phyloP scores from a whole-genome alignment of 1,140 invertebrate species.

The Drosophila arizonae region DNA sequence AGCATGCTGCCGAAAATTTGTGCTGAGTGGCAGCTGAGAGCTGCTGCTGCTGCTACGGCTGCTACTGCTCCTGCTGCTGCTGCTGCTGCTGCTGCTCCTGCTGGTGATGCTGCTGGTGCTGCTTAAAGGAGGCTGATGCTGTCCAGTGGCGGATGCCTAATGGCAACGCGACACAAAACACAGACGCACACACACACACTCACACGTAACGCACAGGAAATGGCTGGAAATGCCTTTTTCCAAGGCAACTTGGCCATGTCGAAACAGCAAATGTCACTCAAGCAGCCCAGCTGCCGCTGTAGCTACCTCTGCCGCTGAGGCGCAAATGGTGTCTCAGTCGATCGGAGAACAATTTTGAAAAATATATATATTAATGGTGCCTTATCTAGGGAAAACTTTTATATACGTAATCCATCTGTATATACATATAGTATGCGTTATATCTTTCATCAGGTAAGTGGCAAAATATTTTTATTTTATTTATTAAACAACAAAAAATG shows the following conservation, averaged over 20 bases:
- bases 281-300: slow-evolving; percentile 6
- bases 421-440: too few species aligned
- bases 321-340: not conserved
- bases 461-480: too few species aligned
- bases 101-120: not conserved
- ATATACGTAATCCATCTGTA: too few species aligned
- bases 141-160: slow-evolving; percentile 71
- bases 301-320: not conserved
- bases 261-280: slow-evolving; percentile 40
- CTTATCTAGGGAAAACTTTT: not conserved
- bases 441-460: too few species aligned
- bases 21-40: slow-evolving; percentile 71
- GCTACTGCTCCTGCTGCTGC: too few species aligned
- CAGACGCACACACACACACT: slow-evolving; percentile 30
- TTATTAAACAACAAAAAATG: too few species aligned
- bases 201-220: slow-evolving; percentile 53
- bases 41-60: not conserved
- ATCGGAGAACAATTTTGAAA: slow-evolving; percentile 2
- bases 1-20: slow-evolving; percentile 76
- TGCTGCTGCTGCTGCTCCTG: slow-evolving; percentile 14
- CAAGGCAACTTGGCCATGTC: slow-evolving; percentile 20
- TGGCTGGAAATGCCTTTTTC: slow-evolving; percentile 62
- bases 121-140: slow-evolving; percentile 18
- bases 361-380: not conserved
- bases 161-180: slow-evolving; percentile 66